Conservation (phyloP, 2,888 invertebrate genomes). For the Palloptera scutellata region DNA sequence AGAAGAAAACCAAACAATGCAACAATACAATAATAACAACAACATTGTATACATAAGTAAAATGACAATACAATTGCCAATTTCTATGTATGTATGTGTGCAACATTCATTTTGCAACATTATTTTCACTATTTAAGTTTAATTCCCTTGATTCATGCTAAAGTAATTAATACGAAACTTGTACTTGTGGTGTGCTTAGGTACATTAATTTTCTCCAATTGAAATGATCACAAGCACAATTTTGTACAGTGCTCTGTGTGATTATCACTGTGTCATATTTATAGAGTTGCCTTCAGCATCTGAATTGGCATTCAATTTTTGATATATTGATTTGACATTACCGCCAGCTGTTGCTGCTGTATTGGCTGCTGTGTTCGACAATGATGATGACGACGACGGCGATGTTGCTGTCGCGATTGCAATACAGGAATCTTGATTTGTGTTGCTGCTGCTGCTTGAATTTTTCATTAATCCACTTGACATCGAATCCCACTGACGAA, state of each 20-base stretch:
- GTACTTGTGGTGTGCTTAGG: neutral
- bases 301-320: slow-evolving; percentile 50
- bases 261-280: neutral
- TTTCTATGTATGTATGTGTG: too few relatives aligned
- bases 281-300: slow-evolving; percentile 43
- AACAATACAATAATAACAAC: too few relatives aligned
- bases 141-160: too few relatives aligned
- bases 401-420: neutral
- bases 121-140: too few relatives aligned
- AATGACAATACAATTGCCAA: too few relatives aligned
- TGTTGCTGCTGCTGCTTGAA: slow-evolving; percentile 33
- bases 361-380: neutral
- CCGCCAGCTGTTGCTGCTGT: slow-evolving; percentile 26
- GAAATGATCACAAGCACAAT: neutral
- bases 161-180: too few relatives aligned
- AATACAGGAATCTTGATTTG: neutral
- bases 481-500: slow-evolving; percentile 88
- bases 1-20: too few relatives aligned
- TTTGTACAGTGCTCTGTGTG: too few relatives aligned
- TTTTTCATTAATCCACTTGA: slow-evolving; percentile 79
- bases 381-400: neutral
- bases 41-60: too few relatives aligned
- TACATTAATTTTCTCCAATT: neutral
- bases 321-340: slow-evolving; percentile 54
- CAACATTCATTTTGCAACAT: too few relatives aligned